Evolutionary conservation across 2,113 vertebrate genomes (phyloP), one percentile per base, ranked within the genome.

Genomic region (Caracal caracal): DNA sequence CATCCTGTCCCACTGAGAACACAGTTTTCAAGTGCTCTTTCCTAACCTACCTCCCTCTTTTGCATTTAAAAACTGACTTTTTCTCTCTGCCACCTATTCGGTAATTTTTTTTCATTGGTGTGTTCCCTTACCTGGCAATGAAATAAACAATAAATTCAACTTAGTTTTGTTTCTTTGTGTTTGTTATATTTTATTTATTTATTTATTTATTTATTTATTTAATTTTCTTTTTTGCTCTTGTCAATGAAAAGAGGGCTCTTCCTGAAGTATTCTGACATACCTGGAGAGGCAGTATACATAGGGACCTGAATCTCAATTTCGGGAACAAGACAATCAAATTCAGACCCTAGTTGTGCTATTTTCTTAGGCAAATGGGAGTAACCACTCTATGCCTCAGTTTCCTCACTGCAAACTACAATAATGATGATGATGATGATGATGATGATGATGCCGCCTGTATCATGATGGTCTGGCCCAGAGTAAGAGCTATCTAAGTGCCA

Each of bases 391-490:
- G 61, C 10, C 51, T 93, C 19, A 40, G 66, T 49, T 43, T 75
- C 68, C 20, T 37, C 66, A 81, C 2, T 30, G 22, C 9, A 43
- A 47, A 93, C 56, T 49, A 24, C 15, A 66, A 10, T 78, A 40
- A 40, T 10, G 13, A 20, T 2, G 37, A 22, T 49, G 0, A 49
- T 49, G 0, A 53, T 17, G 1, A 53, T 53, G 0, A 56, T 47
- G 10, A 47, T 47, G 10, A 51, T 15, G 13, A 40, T 10, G 12
- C 16, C 24, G 76, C 26, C 56, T 51, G 76, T 12, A 22, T 35
- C 22, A 0, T 0, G 15, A 0, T 0, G 15, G 26, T 37, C 16
- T 6, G 16, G 9, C 9, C 13, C 26, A 51, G 33, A 37, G 13
- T 12, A 24, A 78, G 24, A 76, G 61, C 37, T 30, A 0, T 1